phyloP scores from a whole-genome alignment of 2,888 invertebrate genomes.

The Cataglyphis albicans region DNA sequence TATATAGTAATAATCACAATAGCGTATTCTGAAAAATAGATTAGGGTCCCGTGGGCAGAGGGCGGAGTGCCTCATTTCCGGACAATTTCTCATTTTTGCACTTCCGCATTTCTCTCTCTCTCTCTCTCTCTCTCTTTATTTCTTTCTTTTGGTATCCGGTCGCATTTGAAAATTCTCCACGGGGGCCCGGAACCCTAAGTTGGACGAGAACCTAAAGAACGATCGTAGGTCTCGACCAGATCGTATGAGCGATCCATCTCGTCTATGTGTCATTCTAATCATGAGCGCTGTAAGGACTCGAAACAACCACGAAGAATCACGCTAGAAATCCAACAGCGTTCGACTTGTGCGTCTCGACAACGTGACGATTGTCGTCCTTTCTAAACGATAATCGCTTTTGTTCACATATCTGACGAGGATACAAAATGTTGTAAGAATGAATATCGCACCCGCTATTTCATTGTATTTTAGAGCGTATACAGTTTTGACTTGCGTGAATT shows the following conservation, averaged over 20 bases:
- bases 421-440: neutral
- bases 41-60: conserved; percentile 84
- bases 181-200: conserved; percentile 33
- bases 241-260: conserved; percentile 8
- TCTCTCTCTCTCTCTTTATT: neutral
- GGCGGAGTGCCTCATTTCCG: conserved; percentile 75
- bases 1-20: conserved; percentile 86
- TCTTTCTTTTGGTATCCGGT: neutral
- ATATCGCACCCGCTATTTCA: neutral
- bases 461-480: neutral
- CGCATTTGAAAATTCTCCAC: conserved; percentile 28
- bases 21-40: conserved; percentile 86
- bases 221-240: conserved; percentile 32
- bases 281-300: conserved; percentile 19
- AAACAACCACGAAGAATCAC: conserved; percentile 23
- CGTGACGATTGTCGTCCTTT: neutral
- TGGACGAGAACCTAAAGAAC: conserved; percentile 26
- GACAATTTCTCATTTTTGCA: conserved; percentile 31
- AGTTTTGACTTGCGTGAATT: neutral
- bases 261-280: conserved; percentile 3
- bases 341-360: neutral
- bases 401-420: neutral
- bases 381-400: neutral
- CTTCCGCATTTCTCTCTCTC: conserved; percentile 6
- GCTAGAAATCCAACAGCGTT: conserved; percentile 20